Base-by-base conservation (phyloP, 2,797 vertebrate genomes). In the Labroides dimidiatus region DNA sequence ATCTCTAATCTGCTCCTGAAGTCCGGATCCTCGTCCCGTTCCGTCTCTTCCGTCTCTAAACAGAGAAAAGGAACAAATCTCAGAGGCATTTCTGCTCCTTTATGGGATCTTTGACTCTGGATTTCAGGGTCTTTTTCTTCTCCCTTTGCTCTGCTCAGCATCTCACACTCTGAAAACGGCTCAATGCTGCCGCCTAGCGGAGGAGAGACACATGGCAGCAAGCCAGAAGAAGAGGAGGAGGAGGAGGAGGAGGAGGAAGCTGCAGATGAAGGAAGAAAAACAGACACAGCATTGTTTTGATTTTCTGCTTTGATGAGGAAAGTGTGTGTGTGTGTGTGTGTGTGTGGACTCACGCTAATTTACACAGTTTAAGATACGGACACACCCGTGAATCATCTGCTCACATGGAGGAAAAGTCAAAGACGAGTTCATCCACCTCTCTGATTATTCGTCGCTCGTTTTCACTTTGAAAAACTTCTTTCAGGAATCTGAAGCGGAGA, bases 111-210 rank as follows among this genome's bases (percentile, higher is more conserved):
- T n/a, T 50, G 44, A n/a, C 60, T 27, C 24, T 51, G 6, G 27
- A n/a, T 13, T 33, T 48, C 17, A 51, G 24, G 50, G 2, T 77
- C 54, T 64, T 0, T 37, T n/a, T 63, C 27, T 48, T 9, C 27
- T 44, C 8, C 19, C 23, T 11, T 19, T n/a, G 42, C 17, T 36
- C 14, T 4, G 14, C 4, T 10, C 19, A 24, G 56, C 13, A 1
- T 20, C 21, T 55, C 36, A 0, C 21, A 0, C 43, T 51, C 72
- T 41, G 59, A 45, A 11, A 30, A 42, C 72, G 70, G 89, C 87
- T 85, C 87, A 72, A 90, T 87, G 87, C 80, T 56, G 89, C 88
- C 88, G 88, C 89, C 90, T 90, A 88, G 86, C 51, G 90, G 91
- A 65, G 52, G 0, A 13, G 13, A 58, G 24, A 7, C 62, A 72